These are phyloP conservation scores for Lasioglossum lativentre DNA, from an alignment of 2,888 invertebrate species.

Conservation along the genomic window DNA sequence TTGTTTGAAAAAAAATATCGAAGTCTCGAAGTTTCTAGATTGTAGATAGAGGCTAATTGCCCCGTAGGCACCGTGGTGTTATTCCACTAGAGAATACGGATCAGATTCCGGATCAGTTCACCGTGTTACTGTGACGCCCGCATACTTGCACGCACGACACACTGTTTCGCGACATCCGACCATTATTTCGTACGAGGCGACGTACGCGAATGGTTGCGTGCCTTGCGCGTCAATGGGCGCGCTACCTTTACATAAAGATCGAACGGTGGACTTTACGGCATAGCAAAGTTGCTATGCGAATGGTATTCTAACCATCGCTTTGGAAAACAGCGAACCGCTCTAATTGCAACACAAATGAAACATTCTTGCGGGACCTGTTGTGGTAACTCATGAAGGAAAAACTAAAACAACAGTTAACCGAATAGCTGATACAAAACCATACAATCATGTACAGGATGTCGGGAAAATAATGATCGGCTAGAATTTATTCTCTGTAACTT, in stretches of 20 bases:
- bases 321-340: background rate
- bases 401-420: background rate
- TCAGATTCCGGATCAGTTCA: slow-evolving; percentile 71
- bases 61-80: no score
- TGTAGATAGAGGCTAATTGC: background rate
- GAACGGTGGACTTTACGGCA: background rate
- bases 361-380: background rate
- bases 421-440: background rate
- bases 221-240: background rate
- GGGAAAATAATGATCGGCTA: background rate
- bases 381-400: background rate
- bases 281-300: background rate
- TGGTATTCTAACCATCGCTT: background rate
- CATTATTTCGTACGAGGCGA: slow-evolving; percentile 45
- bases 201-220: slow-evolving; percentile 31
- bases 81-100: slow-evolving; percentile 26
- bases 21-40: background rate
- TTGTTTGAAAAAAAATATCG: background rate
- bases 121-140: slow-evolving; percentile 74
- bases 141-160: slow-evolving; percentile 57
- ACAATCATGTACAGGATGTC: background rate
- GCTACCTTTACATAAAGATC: slow-evolving; percentile 9
- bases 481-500: background rate
- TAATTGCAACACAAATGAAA: background rate
- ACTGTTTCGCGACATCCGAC: slow-evolving; percentile 1